A percentile compares a stretch with the other conserved stretches of the same genome.
Evolutionary conservation across 1,140 invertebrate genomes (phyloP).

Genomic region (Nylanderia fulva): DNA sequence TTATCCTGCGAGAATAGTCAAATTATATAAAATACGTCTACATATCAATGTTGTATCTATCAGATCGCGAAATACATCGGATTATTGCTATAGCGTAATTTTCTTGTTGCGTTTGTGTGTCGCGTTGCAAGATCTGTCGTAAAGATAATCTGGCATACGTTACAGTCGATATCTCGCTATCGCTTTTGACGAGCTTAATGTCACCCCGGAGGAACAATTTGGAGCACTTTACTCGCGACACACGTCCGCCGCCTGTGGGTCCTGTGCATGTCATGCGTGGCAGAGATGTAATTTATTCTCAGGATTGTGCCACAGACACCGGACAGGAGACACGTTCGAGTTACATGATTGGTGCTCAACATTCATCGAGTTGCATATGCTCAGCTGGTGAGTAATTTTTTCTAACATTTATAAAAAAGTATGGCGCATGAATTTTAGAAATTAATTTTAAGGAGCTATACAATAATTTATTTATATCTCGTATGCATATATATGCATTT

Average conservation of each 20-base stretch:
- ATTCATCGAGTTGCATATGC: neutral
- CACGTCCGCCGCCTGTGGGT: slow-evolving; percentile 78
- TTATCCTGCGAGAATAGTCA: slow-evolving; percentile 13
- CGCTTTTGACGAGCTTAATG: slow-evolving; percentile 56
- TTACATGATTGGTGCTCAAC: slow-evolving; percentile 36
- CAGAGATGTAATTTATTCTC: slow-evolving; percentile 62
- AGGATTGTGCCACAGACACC: slow-evolving; percentile 47
- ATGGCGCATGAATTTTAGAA: neutral
- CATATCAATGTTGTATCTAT: neutral
- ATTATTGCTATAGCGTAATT: slow-evolving; percentile 48
- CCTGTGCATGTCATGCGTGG: slow-evolving; percentile 43
- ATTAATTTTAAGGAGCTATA: slow-evolving; percentile 26
- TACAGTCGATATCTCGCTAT: slow-evolving; percentile 10
- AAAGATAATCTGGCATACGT: slow-evolving; percentile 70
- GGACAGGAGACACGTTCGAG: slow-evolving; percentile 26
- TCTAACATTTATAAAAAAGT: neutral
- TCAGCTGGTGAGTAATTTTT: slow-evolving; percentile 57
- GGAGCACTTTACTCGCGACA: slow-evolving; percentile 73
- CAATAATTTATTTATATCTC: neutral
- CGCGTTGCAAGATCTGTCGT: slow-evolving; percentile 57
- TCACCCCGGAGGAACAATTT: slow-evolving; percentile 76
- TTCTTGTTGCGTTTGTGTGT: slow-evolving; percentile 3
- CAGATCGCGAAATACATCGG: neutral
- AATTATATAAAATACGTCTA: slow-evolving; percentile 6
- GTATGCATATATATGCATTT: neutral